These are phyloP conservation scores for Acropternis orthonyx DNA, from an alignment of 2,797 vertebrate genomes.

Conservation along the genomic window DNA sequence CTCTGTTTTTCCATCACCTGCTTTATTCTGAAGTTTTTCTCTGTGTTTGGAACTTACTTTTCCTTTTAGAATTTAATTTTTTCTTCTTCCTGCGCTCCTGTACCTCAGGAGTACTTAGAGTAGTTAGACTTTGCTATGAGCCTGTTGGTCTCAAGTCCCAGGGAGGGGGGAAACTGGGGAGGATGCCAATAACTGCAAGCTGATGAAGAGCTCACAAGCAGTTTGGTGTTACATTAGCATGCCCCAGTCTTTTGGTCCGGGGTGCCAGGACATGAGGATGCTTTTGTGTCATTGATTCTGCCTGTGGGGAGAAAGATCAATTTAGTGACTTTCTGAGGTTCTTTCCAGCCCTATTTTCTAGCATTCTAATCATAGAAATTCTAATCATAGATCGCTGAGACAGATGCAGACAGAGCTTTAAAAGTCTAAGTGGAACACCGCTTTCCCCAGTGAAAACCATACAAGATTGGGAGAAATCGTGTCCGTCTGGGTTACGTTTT, in stretches of 20 bases:
- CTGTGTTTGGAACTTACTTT: background rate
- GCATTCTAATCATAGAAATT: background rate
- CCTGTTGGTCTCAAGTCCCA: background rate
- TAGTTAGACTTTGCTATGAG: background rate
- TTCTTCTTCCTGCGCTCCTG: background rate
- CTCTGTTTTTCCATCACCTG: background rate
- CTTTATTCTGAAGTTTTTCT: slow-evolving; percentile 6
- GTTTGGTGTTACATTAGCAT: background rate
- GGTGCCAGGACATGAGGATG: background rate
- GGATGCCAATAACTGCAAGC: background rate
- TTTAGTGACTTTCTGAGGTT: slow-evolving; percentile 2
- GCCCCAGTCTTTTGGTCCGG: background rate
- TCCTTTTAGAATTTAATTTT: background rate
- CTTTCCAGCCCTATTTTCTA: background rate
- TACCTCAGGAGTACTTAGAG: background rate
- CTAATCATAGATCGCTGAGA: background rate
- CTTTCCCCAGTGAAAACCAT: background rate
- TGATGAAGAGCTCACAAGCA: background rate
- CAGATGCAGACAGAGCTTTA: background rate
- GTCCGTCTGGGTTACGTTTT: background rate
- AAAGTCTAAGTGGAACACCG: background rate
- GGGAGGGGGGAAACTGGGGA: background rate
- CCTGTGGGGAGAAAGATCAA: background rate
- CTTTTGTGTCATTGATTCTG: background rate
- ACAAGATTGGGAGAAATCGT: background rate